phyloP scores from a whole-genome alignment of 2,113 vertebrate genomes.

The Theristicus caerulescens region DNA sequence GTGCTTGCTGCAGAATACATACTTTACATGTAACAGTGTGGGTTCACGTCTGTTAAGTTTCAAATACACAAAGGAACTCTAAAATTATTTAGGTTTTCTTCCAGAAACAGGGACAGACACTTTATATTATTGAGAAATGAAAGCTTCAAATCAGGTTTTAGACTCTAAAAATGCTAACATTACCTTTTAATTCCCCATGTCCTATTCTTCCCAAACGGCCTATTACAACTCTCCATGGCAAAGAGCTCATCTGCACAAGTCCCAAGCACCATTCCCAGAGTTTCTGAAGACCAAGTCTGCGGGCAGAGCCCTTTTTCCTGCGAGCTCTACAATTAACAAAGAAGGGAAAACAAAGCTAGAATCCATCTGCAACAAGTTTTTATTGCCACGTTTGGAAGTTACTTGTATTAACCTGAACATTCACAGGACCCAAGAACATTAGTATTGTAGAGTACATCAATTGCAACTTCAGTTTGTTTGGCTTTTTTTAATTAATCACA shows the following conservation, averaged over 20 bases:
- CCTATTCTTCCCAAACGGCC: constrained; percentile 97
- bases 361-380: not conserved
- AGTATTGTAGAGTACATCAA: not conserved
- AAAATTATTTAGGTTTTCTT: not conserved
- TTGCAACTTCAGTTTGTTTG: not conserved
- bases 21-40: rapidly evolving
- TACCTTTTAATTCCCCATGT: constrained; percentile 96
- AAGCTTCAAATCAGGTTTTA: not conserved
- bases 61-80: not conserved
- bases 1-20: not conserved
- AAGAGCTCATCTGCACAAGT: constrained; percentile 95
- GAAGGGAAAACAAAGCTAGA: not conserved
- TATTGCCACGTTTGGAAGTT: not conserved
- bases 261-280: constrained; percentile 98
- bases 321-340: constrained; percentile 79
- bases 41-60: rapidly evolving
- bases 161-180: not conserved
- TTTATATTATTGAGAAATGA: not conserved
- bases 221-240: constrained; percentile 98
- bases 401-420: not conserved
- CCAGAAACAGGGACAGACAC: not conserved
- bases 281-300: constrained; percentile 93
- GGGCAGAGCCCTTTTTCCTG: constrained; percentile 98
- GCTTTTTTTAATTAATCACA: not conserved
- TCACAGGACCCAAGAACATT: not conserved